Conservation (phyloP, 92 coral and sea anemone species). For the Umimayanthus chanpuru region DNA sequence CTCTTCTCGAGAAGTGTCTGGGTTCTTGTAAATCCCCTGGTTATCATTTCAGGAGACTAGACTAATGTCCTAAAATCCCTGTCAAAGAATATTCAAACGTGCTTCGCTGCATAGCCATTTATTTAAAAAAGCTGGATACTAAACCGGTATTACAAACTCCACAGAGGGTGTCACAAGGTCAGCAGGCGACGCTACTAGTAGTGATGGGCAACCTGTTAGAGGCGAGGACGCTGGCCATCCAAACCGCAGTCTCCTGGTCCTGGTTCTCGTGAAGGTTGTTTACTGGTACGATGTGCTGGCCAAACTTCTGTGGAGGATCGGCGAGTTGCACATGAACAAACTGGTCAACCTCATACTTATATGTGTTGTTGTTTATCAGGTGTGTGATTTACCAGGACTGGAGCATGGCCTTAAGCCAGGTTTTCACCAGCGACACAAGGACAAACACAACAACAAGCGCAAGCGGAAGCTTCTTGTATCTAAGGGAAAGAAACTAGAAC, state of each 20-base stretch:
- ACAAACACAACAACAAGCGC: too few species aligned
- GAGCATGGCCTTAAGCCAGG: too few species aligned
- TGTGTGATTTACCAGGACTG: constrained; percentile 26
- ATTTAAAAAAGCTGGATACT: neutral
- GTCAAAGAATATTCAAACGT: neutral
- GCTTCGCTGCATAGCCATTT: neutral
- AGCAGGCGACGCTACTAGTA: constrained; percentile 1
- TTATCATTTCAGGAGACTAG: too few species aligned
- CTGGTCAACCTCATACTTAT: constrained; percentile 85
- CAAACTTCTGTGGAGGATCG: constrained; percentile 92
- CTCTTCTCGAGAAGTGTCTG: too few species aligned
- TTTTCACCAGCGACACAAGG: too few species aligned
- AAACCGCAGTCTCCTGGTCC: constrained; percentile 48
- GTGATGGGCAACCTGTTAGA: constrained; percentile 9
- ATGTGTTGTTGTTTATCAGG: constrained; percentile 95
- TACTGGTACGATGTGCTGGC: constrained; percentile 81
- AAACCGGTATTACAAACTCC: neutral
- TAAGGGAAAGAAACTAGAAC: too few species aligned
- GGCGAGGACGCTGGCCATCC: constrained; percentile 57
- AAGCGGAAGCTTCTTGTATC: too few species aligned
- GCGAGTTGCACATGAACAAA: constrained; percentile 92
- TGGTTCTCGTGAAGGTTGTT: constrained; percentile 60
- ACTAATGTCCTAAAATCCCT: too few species aligned
- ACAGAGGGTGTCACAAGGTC: neutral
- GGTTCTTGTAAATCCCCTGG: too few species aligned